phyloP scores from a whole-genome alignment of 2,888 invertebrate species.

The Philopedon plagiatum region DNA sequence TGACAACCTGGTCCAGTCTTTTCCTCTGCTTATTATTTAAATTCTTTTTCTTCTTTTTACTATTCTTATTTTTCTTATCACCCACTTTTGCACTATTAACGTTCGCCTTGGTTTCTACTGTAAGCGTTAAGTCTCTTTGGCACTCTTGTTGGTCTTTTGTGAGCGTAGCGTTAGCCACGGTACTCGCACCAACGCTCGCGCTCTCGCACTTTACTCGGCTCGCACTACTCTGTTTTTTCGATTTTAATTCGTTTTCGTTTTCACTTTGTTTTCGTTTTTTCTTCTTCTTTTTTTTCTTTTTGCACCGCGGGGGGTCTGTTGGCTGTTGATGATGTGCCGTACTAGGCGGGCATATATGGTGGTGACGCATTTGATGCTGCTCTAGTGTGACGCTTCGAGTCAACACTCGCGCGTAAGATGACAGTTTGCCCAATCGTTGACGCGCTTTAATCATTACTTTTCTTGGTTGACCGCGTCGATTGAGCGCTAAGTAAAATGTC shows the following conservation, averaged over 20 bases:
- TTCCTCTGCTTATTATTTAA: conserved; percentile 62
- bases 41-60: conserved; percentile 71
- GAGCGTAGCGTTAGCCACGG: conserved; percentile 52
- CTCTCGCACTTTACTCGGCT: conserved; percentile 39
- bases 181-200: conserved; percentile 46
- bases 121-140: conserved; percentile 66
- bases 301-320: conserved; percentile 68
- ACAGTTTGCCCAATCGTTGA: conserved; percentile 80
- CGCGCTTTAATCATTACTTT: conserved; percentile 78
- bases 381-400: conserved; percentile 73
- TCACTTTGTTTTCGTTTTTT: conserved; percentile 67
- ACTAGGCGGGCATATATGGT: conserved; percentile 58
- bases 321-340: conserved; percentile 56
- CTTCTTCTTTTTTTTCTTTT: conserved; percentile 71
- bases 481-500: conserved; percentile 83
- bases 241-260: conserved; percentile 47
- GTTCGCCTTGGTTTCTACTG: conserved; percentile 61
- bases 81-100: conserved; percentile 60
- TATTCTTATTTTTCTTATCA: conserved; percentile 68
- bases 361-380: conserved; percentile 69
- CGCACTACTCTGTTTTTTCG: conserved; percentile 46
- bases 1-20: conserved; percentile 65
- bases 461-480: conserved; percentile 80
- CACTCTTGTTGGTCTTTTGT: conserved; percentile 65
- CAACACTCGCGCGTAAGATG: conserved; percentile 81